Base-by-base conservation (phyloP, 2,888 invertebrate species). In the Morpho helenor region DNA sequence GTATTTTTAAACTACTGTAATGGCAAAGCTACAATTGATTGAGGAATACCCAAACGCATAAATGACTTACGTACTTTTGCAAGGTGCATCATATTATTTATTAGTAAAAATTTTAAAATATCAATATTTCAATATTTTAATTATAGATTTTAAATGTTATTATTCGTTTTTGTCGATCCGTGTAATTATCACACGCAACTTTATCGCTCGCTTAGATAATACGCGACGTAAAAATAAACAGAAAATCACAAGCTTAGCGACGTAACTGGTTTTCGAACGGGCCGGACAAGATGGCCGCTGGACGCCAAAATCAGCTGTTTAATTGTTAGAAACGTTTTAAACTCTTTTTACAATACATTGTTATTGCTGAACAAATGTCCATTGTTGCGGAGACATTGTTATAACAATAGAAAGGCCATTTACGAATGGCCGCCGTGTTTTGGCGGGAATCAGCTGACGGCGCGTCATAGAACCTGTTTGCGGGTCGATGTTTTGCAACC, bases 391-490 rank as follows among this genome's bases (percentile, higher is more conserved):
- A 61, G 51, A 63, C 52, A 45, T 63, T 58, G 50, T 43, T 49
- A 46, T 45, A 44, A 66, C 65, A 66, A 68, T 60, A 57, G 46
- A 49, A 44, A 45, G 52, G 43, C 57, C 49, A 46, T 53, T 56
- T 53, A 55, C 42, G 53, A 61, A 62, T 57, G 56, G 59, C 44
- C n/a, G 66, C 68, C 65, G 55, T 31, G 68, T 66, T 72, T 70
- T 72, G 72, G 73, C 73, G 73, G 71, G 71, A 72, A 71, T 73
- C 73, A 73, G 73, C 73, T 73, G 72, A 67, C 65, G 66, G 67
- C 67, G 66, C 65, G 70, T 68, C 65, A 57, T 67, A 47, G 60
- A 43, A 40, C 61, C 53, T 47, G 49, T 54, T 49, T 43, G 31
- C 44, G n/a, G 23, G 49, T 10, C 49, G 46, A 46, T 59, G 56